Conservation (phyloP, 2,113 vertebrate genomes). For the Sminthopsis crassicaudata region DNA sequence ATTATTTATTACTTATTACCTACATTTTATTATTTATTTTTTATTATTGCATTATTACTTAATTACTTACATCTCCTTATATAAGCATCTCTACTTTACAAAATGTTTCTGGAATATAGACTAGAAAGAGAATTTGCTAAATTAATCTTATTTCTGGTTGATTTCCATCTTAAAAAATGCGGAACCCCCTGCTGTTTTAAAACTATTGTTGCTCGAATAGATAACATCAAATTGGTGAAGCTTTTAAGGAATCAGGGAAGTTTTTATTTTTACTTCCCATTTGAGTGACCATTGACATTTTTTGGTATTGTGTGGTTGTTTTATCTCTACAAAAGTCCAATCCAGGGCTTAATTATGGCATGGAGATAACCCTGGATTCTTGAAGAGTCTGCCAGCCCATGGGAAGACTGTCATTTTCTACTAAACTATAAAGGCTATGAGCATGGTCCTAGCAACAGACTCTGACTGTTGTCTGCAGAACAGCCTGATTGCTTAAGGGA, state of each 20-base stretch:
- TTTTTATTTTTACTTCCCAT: background rate
- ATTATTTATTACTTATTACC: background rate
- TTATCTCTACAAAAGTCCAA: background rate
- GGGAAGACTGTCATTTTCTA: background rate
- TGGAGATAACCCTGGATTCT: background rate
- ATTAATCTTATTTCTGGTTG: background rate
- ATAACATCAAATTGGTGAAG: background rate
- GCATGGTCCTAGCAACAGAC: background rate
- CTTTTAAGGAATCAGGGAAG: background rate
- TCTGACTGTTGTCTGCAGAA: background rate
- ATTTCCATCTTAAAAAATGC: background rate
- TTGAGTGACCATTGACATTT: background rate
- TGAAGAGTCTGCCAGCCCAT: background rate
- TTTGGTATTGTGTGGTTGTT: background rate
- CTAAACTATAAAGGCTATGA: background rate
- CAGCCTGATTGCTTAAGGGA: background rate
- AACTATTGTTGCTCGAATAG: background rate
- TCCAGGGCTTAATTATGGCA: background rate
- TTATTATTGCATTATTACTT: no score
- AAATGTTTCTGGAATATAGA: background rate
- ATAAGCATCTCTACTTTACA: background rate
- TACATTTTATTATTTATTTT: background rate
- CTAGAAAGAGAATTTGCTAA: background rate
- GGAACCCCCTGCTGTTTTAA: background rate
- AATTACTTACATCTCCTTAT: background rate